phyloP scores from a whole-genome alignment of 2,113 vertebrate genomes.

The Phyllostomus hastatus region DNA sequence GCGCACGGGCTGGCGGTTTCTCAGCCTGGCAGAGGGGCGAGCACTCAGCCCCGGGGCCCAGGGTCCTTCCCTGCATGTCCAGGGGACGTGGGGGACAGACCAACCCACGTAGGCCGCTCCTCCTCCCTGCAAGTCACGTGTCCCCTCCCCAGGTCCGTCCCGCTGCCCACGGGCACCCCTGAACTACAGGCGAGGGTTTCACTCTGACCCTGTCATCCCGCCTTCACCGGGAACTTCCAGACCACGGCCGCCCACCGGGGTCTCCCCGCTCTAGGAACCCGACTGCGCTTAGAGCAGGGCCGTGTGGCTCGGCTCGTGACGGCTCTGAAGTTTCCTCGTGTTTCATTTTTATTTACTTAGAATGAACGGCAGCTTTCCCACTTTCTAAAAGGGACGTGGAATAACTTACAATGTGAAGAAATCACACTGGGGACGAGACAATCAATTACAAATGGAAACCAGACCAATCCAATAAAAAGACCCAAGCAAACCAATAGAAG shows the following conservation, averaged over 20 bases:
- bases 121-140: neutral
- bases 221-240: neutral
- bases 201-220: neutral
- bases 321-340: neutral
- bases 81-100: neutral
- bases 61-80: no score
- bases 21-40: conserved; percentile 84
- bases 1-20: conserved; percentile 94
- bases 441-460: conserved; percentile 17
- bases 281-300: neutral
- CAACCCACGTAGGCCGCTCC: neutral
- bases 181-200: neutral
- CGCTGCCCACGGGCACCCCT: rapidly evolving
- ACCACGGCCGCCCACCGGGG: neutral
- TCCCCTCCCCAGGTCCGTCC: neutral
- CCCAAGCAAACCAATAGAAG: neutral
- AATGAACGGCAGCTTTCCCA: neutral
- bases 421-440: neutral
- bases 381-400: neutral
- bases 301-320: neutral
- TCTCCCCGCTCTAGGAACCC: neutral
- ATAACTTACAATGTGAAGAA: neutral
- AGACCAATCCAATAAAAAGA: neutral
- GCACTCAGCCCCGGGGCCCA: neutral
- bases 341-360: conserved; percentile 11